A percentile compares a stretch with the other conserved stretches of the same genome.
phyloP scores from a whole-genome alignment of 2,113 vertebrate genomes.

The Hyperoodon ampullatus region DNA sequence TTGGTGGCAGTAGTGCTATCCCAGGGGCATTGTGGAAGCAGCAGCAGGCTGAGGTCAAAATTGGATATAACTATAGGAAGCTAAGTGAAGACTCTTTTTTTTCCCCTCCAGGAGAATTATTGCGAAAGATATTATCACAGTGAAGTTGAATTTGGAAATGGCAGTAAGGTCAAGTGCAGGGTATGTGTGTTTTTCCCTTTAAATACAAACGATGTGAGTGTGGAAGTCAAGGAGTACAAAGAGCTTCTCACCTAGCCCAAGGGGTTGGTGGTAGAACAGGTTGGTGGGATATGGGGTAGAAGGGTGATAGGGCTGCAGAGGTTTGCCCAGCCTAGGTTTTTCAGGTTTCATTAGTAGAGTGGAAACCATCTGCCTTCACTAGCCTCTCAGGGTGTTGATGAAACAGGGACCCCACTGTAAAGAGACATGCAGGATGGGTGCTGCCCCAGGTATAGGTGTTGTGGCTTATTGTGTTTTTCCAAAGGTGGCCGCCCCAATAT shows the following conservation, averaged over 20 bases:
- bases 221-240: background rate
- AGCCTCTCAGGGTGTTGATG: background rate
- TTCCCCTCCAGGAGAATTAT: background rate
- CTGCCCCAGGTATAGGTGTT: background rate
- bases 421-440: background rate
- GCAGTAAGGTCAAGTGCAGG: background rate
- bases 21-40: background rate
- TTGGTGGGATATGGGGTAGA: background rate
- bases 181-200: background rate
- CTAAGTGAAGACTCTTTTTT: background rate
- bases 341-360: background rate
- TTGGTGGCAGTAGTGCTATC: background rate
- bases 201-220: background rate
- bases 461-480: background rate
- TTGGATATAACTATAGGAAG: background rate
- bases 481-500: background rate
- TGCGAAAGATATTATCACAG: background rate
- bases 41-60: background rate
- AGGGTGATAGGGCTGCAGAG: background rate
- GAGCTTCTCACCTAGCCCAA: background rate
- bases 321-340: background rate
- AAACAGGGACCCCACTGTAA: background rate
- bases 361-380: background rate
- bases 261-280: background rate
- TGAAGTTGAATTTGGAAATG: conserved; percentile 37